These are phyloP conservation scores for Macquaria ambigua DNA, from an alignment of 2,113 vertebrate genomes.

Conservation along the genomic window DNA sequence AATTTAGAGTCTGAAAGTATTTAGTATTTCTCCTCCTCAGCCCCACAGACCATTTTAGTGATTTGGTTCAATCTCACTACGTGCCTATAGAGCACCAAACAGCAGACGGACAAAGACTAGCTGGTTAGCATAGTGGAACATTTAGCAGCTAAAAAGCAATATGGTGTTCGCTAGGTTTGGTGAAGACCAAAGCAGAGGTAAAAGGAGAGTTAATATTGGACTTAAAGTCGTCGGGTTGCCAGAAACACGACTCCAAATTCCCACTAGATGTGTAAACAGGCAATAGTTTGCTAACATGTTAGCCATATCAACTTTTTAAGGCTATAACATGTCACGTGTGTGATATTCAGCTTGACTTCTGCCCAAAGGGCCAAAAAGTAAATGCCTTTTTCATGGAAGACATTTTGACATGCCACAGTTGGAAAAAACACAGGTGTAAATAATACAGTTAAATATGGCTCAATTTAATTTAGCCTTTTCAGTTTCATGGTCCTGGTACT, in stretches of 20 bases:
- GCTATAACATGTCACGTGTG: neutral
- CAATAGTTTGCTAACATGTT: neutral
- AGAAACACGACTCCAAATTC: neutral
- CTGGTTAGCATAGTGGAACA: too few species aligned
- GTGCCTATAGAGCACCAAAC: neutral
- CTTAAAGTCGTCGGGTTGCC: neutral
- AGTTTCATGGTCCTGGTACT: neutral
- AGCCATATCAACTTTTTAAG: neutral
- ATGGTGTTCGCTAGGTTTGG: neutral
- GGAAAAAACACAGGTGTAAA: neutral
- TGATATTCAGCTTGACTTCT: neutral
- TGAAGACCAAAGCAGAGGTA: neutral
- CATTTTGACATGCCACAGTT: neutral
- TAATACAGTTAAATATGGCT: neutral
- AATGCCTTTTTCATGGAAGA: neutral
- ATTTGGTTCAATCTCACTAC: neutral
- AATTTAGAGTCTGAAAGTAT: neutral
- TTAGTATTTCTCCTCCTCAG: neutral
- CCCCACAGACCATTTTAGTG: neutral
- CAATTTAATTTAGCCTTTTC: neutral
- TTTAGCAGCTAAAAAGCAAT: neutral
- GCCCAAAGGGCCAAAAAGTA: neutral
- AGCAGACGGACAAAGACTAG: neutral
- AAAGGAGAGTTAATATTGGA: neutral
- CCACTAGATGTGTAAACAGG: neutral